Evolutionary conservation across 2,113 vertebrate species (phyloP).

Genomic region (Odontesthes bonariensis): DNA sequence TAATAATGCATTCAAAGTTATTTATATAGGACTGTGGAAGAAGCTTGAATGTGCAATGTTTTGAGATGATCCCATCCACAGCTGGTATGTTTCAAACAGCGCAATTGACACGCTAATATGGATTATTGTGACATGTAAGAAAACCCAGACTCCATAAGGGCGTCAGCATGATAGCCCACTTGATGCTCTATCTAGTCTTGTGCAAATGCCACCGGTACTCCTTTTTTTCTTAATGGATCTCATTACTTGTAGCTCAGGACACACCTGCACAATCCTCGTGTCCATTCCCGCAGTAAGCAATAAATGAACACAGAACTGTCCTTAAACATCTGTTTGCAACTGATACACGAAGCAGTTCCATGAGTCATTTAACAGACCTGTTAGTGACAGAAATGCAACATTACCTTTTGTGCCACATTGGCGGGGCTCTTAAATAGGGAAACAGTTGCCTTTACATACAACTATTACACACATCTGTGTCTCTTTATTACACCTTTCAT

Average conservation of each 20-base stretch:
- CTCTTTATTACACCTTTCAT: neutral
- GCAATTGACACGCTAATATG: no score
- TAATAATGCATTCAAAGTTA: neutral
- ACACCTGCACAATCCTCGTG: neutral
- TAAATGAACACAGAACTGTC: neutral
- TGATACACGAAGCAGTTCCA: neutral
- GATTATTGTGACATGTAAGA: no score
- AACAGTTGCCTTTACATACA: neutral
- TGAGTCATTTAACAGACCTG: neutral
- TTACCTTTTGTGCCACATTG: neutral
- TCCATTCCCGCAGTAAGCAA: neutral
- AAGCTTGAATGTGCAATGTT: neutral
- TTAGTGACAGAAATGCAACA: neutral
- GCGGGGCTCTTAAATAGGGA: neutral
- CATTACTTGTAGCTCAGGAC: no score
- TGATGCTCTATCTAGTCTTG: no score
- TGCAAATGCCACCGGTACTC: neutral
- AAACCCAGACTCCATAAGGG: no score
- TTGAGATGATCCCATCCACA: neutral
- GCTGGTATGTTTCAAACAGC: no score
- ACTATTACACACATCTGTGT: neutral
- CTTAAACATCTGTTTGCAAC: slow-evolving; percentile 2
- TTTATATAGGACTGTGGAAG: neutral
- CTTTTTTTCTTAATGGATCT: neutral
- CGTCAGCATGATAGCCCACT: no score